Base-by-base conservation (phyloP, 2,888 invertebrate genomes). In the Drosophila buzzatii region DNA sequence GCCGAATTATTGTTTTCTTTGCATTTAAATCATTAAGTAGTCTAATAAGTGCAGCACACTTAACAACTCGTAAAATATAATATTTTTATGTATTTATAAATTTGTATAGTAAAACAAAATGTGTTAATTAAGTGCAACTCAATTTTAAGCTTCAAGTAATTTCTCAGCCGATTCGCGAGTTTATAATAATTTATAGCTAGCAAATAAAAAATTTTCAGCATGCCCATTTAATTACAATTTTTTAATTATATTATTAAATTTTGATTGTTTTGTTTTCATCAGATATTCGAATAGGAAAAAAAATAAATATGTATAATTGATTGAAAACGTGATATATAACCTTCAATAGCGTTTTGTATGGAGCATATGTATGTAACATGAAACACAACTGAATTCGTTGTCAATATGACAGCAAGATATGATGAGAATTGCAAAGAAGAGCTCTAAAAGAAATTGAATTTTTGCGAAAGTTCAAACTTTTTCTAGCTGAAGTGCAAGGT, bases 21-120 rank as follows among this genome's bases (percentile, higher is more conserved):
- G 52, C 72, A 77, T 75, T 63, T 77, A 37, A 65, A 59, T 61
- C 23, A n/a, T n/a, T n/a, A n/a, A n/a, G n/a, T n/a, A n/a, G n/a
- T n/a, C n/a, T n/a, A n/a, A n/a, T n/a, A 23, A 12, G 45, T 23
- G 23, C 23, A 23, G 23, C 23, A 23, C 2, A 23, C n/a, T n/a
- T n/a, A 23, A 23, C 23, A 27, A 27, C 27, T 27, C 27, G 27
- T 6, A 27, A 27, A 27, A 27, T 27, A 5, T 23, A 3, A 23
- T 23, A 23, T 5, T 27, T 5, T 5, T 27, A 27, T 27, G 6
- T 27, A 27, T 27, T 5, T 27, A 27, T 27, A 6, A 27, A 27
- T 27, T 27, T 27, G 0, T 27, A 3, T 27, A 27, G n/a, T 27
- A 27, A 27, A 2, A 27, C 4, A 4, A 5, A 27, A 27, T 6